Evolutionary conservation across 1,140 invertebrate genomes (phyloP).

Genomic region (Lepidurus arcticus): DNA sequence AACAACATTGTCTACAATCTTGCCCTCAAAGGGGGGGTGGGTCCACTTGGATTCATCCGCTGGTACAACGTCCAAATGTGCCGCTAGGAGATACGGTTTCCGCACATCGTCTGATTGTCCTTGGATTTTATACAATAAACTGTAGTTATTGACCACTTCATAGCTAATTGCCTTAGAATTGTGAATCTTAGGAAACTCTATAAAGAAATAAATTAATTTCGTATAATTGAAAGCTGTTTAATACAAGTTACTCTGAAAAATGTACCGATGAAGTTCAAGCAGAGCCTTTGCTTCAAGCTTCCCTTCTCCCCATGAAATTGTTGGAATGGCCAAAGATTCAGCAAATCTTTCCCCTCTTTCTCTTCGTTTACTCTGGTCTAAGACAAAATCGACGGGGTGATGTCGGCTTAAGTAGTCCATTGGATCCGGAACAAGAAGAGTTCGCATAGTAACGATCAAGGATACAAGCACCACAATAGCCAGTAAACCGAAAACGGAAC

Average conservation of each 20-base stretch:
- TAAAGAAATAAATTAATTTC: neutral
- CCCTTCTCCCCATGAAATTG: neutral
- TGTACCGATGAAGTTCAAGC: neutral
- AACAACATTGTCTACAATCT: constrained; percentile 2
- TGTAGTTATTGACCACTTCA: constrained; percentile 50
- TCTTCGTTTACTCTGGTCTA: neutral
- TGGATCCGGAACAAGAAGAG: neutral
- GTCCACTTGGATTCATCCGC: constrained; percentile 22
- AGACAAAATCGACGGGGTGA: neutral
- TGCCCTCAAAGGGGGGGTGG: neutral
- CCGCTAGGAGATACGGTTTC: constrained; percentile 50
- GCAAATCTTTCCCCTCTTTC: neutral
- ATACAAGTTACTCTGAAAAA: neutral
- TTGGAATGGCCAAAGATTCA: neutral
- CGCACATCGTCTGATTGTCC: constrained; percentile 29
- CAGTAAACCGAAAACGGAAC: no score
- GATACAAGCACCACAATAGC: neutral
- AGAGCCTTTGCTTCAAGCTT: neutral
- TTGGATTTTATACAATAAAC: constrained; percentile 48
- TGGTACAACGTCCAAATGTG: constrained; percentile 48
- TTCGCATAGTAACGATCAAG: neutral
- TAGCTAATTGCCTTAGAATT: constrained; percentile 44
- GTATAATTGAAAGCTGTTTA: neutral
- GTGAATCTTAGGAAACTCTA: constrained; percentile 49
- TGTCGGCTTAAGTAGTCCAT: neutral